Base-by-base conservation (phyloP, 1,140 invertebrate genomes). In the Zaprionus lachaisei region DNA sequence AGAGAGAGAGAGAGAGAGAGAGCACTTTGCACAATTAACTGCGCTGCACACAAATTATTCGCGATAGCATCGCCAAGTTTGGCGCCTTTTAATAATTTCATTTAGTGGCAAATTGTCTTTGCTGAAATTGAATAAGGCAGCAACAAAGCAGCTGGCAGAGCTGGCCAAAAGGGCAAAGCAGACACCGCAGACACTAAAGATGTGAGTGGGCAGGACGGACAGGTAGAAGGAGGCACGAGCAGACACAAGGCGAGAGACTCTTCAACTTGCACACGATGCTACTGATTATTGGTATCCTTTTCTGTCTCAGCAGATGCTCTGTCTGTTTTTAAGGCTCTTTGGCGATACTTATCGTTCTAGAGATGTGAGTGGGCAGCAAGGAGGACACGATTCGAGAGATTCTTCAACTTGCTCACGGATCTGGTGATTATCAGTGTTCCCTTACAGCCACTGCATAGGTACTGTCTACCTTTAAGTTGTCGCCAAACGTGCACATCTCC, bases 11-110 rank as follows among this genome's bases (percentile, higher is more conserved):
- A 17, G 2, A 4, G 2, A 20, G 20, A 20, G 20, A 20, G 20
- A 20, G 44, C 44, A 54, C 60, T 73, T 54, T 51, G 24, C 51
- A 20, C 72, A 77, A 77, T 77, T 66, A 73, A 72, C 74, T 70
- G 56, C 38, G 56, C 74, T 80, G 70, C 63, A 71, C 62, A 81
- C 77, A 89, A 87, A 87, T 83, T 83, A 79, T 89, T 71, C 73
- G 24, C 84, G 84, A 87, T 87, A 84, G 83, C 68, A 87, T 87
- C 84, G 65, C 57, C 24, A 74, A 49, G 24, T 47, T 66, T 61
- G 28, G 28, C 20, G 73, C 78, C 78, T 82, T 85, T 80, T 89
- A 72, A 89, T 90, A 90, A 90, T 90, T 85, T 75, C 76, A 81
- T 90, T 90, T 78, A 77, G 57, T 58, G 65, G 41, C 12, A 83